Evolutionary conservation across 2,797 vertebrate species (phyloP), one percentile per base, ranked within the genome.

Genomic region (Stomatorhinus walkeri): DNA sequence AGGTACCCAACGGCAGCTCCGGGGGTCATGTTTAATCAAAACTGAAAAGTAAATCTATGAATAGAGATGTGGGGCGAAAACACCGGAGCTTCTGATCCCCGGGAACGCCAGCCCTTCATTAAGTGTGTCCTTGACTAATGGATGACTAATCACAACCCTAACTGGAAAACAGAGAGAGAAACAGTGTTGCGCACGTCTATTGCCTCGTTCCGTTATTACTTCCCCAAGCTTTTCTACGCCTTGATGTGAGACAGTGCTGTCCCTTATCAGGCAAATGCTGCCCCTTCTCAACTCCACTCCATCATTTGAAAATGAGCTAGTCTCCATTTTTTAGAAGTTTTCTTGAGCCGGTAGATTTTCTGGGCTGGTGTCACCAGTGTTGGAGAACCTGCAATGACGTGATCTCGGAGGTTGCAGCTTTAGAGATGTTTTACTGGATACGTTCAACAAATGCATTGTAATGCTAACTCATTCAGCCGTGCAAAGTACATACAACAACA

Each of bases 1-100:
- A 83, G 52, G 43, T 88, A 54, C 59, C 52, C 87, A 64, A 72
- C 56, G 59, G 86, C 86, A 48, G 54, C 81, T 87, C 91, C 76
- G 64, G 46, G 85, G 90, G 91, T 89, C 87, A 83, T 83, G 49
- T 90, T 91, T 91, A 90, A 92, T 91, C 90, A 91, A 90, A 91
- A 89, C 87, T 84, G 61, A 90, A 90, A 91, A 89, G 88, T 89
- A 90, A 88, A 52, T 51, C 76, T 43, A 49, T 48, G 61, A 48
- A 89, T 83, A 54, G 79, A 68, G 48, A 48, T 88, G 54, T 88
- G 48, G 87, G 87, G n/a, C 19, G 19, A 16, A 51, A 24, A 46
- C 43, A n/a, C 84, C 1, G 87, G 19, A 64, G 86, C 88, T 56
- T 48, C 85, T 16, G 86, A 86, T 84, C 72, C 48, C 68, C 9